Evolutionary conservation across 2,888 invertebrate species (phyloP).

Genomic region (Biston betularia): DNA sequence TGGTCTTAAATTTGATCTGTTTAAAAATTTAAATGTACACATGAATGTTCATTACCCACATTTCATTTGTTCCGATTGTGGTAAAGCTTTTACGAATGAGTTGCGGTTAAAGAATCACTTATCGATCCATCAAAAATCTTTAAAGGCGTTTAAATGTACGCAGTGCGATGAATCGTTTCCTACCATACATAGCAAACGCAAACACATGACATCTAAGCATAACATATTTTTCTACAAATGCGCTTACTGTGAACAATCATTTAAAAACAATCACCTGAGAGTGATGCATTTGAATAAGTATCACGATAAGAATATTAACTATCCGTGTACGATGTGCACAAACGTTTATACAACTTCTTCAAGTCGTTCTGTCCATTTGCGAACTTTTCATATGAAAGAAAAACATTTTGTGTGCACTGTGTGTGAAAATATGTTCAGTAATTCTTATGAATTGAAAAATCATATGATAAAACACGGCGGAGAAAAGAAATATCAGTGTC

Average conservation of each 20-base stretch:
- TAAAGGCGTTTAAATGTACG: background rate
- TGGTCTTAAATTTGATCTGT: constrained; percentile 4
- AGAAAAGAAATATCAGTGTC: constrained; percentile 8
- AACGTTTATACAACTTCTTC: background rate
- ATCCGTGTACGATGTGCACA: constrained; percentile 2
- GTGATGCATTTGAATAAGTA: constrained; percentile 3
- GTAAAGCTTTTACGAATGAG: background rate
- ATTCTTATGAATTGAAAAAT: constrained; percentile 6
- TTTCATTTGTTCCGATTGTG: constrained; percentile 12
- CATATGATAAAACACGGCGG: constrained; percentile 5
- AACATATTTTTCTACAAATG: constrained; percentile 1
- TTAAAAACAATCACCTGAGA: background rate
- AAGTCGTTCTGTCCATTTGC: background rate
- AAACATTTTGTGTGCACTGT: background rate
- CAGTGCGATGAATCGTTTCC: constrained; percentile 1
- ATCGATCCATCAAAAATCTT: background rate
- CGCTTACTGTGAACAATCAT: constrained; percentile 3
- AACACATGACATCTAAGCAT: constrained; percentile 1
- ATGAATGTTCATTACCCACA: constrained; percentile 56
- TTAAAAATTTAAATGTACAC: constrained; percentile 51
- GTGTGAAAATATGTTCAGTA: background rate
- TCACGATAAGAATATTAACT: constrained; percentile 8
- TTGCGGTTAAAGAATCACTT: constrained; percentile 1
- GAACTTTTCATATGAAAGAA: constrained; percentile 4
- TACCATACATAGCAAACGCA: background rate